Evolutionary conservation across 2,113 vertebrate genomes (phyloP).

Genomic region (Myrmecophaga tridactyla): DNA sequence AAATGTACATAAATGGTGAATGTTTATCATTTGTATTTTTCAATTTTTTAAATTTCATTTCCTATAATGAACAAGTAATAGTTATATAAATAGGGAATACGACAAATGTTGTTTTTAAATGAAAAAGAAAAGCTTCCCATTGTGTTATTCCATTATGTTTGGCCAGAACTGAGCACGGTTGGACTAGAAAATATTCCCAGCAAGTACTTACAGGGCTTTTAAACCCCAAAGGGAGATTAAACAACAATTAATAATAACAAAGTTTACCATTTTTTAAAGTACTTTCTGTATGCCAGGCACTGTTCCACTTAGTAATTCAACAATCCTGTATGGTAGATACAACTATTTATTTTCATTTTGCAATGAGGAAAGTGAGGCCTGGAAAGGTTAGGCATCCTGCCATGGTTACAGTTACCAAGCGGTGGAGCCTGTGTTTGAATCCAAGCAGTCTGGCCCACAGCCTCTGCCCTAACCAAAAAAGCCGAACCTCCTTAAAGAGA

Average conservation of each 20-base stretch:
- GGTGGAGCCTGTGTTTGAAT: neutral
- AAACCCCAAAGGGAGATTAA: neutral
- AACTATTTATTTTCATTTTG: neutral
- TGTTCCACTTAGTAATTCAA: neutral
- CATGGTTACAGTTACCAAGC: fast-evolving
- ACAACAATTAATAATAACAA: neutral
- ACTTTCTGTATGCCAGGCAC: neutral
- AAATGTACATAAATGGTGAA: neutral
- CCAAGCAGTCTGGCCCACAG: neutral
- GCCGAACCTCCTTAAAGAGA: neutral
- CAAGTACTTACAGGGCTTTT: neutral
- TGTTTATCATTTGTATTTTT: neutral
- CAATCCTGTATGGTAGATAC: too few relatives aligned
- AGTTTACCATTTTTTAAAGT: neutral
- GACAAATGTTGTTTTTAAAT: neutral
- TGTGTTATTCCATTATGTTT: neutral
- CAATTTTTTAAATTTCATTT: neutral
- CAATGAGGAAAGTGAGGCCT: neutral
- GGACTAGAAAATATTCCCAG: neutral
- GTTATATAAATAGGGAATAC: neutral
- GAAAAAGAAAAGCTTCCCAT: neutral
- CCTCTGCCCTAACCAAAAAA: neutral
- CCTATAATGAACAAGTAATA: neutral
- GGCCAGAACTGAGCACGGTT: neutral
- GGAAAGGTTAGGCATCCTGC: too few relatives aligned